phyloP scores from a whole-genome alignment of 2,797 vertebrate genomes.

The Gambelia wislizenii region DNA sequence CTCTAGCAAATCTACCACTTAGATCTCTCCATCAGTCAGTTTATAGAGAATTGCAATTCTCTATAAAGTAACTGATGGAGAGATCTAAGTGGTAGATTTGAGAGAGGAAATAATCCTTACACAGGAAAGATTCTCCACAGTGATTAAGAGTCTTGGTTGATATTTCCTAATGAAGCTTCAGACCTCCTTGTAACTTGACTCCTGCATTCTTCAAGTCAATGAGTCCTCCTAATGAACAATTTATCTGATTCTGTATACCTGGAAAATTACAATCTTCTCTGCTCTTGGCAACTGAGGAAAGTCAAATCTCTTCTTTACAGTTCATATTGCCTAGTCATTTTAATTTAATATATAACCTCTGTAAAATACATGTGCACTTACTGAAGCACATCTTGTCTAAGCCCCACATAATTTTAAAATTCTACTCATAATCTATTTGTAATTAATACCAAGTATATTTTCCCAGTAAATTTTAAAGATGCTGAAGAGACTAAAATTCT shows the following conservation, averaged over 20 bases:
- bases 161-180: slow-evolving; percentile 58
- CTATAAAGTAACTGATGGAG: too few relatives aligned
- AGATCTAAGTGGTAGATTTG: too few relatives aligned
- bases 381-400: not conserved
- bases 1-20: slow-evolving; percentile 25
- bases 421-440: slow-evolving; percentile 34
- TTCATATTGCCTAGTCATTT: not conserved
- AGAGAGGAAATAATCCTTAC: slow-evolving; percentile 41
- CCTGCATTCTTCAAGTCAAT: slow-evolving; percentile 7
- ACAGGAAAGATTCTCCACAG: slow-evolving; percentile 50
- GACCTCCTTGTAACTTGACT: slow-evolving; percentile 41
- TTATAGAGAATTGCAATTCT: slow-evolving; percentile 30
- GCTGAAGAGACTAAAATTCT: slow-evolving; percentile 46
- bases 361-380: slow-evolving; percentile 10
- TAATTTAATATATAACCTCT: not conserved
- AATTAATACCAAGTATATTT: slow-evolving; percentile 56
- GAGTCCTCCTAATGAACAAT: slow-evolving; percentile 28
- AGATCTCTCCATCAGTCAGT: slow-evolving; percentile 42
- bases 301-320: slow-evolving; percentile 36
- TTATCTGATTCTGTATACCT: slow-evolving; percentile 24
- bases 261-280: slow-evolving; percentile 38
- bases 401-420: slow-evolving; percentile 58
- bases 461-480: slow-evolving; percentile 45
- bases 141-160: slow-evolving; percentile 47
- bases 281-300: slow-evolving; percentile 29